Evolutionary conservation across 30 jellyfish, hydroid and myxozoan species (phyloP).

Genomic region (Rhopilema esculentum): DNA sequence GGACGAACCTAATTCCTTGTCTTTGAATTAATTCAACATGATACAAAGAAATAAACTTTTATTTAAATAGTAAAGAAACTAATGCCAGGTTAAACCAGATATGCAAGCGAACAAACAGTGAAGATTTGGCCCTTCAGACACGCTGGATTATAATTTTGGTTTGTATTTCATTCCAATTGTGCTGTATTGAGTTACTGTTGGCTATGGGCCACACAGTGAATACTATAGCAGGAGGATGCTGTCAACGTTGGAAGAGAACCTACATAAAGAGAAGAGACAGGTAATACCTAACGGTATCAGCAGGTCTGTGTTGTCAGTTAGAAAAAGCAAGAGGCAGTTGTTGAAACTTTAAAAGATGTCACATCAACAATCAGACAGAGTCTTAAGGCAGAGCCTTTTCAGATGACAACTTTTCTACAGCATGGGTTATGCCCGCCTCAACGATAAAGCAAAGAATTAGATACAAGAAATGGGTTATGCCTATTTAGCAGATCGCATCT

Average conservation of each 20-base stretch:
- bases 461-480: background rate
- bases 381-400: no score
- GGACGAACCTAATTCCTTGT: slow-evolving; percentile 30
- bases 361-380: no score
- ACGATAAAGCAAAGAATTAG: background rate
- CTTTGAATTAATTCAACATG: slow-evolving; percentile 11
- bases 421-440: background rate
- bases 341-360: background rate
- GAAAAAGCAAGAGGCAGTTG: background rate
- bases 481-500: background rate
- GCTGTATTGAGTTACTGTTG: slow-evolving; percentile 34
- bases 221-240: background rate
- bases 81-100: slow-evolving; percentile 61
- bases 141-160: slow-evolving; percentile 37
- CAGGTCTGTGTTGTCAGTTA: no score
- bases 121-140: slow-evolving; percentile 50
- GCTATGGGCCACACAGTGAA: slow-evolving; percentile 50
- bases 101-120: slow-evolving; percentile 33
- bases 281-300: no score
- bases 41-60: slow-evolving; percentile 29
- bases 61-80: slow-evolving; percentile 32
- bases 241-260: background rate
- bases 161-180: slow-evolving; percentile 23
- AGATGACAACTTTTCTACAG: no score
- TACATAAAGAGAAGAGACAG: background rate